Evolutionary conservation across 2,113 vertebrate species (phyloP), one percentile per base, ranked within the genome.

Genomic region (Pseudorectes ferrugineus): DNA sequence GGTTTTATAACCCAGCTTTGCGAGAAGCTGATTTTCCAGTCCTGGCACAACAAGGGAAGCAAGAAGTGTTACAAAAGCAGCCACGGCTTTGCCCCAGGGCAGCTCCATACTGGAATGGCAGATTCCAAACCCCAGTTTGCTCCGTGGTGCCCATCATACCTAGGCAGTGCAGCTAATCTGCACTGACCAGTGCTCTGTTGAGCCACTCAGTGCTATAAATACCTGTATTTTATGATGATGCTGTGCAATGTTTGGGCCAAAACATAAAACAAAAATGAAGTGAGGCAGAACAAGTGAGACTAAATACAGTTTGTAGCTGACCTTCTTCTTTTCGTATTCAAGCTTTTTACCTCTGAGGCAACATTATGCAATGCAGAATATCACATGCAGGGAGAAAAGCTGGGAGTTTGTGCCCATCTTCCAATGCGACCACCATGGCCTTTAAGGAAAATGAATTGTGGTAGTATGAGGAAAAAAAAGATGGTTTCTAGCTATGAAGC

Each of bases 341-440:
- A 63, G 82, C 31, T 86, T 93, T 95, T 97, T 68, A 94, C 21
- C 52, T 75, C 81, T 70, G 68, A 94, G 73, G 42, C 55, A 89
- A 71, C 52, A 59, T 84, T 66, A 70, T 74, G 86, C 74, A 89
- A 94, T 75, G 46, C 38, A 77, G 75, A 82, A 55, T 52, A 85
- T 78, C 43, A 74, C 33, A 38, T 7, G 6, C 9, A 25, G 55
- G 20, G 42, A 33, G 6, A 72, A 70, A 87, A 90, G 28, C n/a
- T 11, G 1, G 35, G 33, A 80, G 24, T 42, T 20, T 71, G 29
- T 21, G 29, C 23, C 35, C 22, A 49, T 28, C 26, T 71, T 72
- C 21, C 35, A 46, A 4, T 55, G 29, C 14, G 49, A 73, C 11
- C 16, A 33, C 15, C 7, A 74, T 8, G 6, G 40, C n/a, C 48